Base-by-base conservation (phyloP, 2,797 vertebrate genomes). In the Sciurus vulgaris region DNA sequence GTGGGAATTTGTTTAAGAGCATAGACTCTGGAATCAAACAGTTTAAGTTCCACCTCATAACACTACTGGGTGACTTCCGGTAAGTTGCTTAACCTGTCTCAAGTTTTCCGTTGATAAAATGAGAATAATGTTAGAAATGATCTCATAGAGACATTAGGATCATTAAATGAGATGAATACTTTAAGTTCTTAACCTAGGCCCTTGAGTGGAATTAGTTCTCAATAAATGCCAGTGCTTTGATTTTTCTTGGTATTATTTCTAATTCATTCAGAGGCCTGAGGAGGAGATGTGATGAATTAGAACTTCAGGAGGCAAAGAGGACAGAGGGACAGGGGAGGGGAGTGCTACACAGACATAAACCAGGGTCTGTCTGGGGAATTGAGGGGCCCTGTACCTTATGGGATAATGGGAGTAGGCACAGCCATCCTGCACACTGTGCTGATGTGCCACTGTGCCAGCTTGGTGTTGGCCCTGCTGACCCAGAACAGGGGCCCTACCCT, bases 221-320 rank as follows among this genome's bases (percentile, higher is more conserved):
- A 89, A 1, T 88, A 96, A 96, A 85, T 3, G 13, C 63, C 35
- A 67, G 47, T 33, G 69, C 30, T 93, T 93, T 35, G 33, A 22
- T 79, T 82, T 86, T 49, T 85, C 33, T 82, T 96, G 59, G n/a
- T 87, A 47, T 38, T 73, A 65, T 92, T 95, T 92, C 89, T 86
- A 49, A 91, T 86, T 86, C n/a, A 67, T 56, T 73, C 20, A n/a
- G 78, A 76, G 82, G 35, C 72, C 90, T 51, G 82, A 82, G 85
- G 20, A 90, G 41, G 38, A 96, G 70, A 65, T 72, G 82, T 92
- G 51, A 83, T 47, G 89, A 74, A 59, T 94, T 93, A 94, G 85
- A 93, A 91, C 54, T 70, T 69, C 9, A 59, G 33, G 28, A 81
- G 91, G 54, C 92, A 85, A 90, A 81, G 61, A 85, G 56, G 77